These are phyloP conservation scores for Callorhinus ursinus DNA, from an alignment of 2,113 vertebrate genomes.

Conservation along the genomic window DNA sequence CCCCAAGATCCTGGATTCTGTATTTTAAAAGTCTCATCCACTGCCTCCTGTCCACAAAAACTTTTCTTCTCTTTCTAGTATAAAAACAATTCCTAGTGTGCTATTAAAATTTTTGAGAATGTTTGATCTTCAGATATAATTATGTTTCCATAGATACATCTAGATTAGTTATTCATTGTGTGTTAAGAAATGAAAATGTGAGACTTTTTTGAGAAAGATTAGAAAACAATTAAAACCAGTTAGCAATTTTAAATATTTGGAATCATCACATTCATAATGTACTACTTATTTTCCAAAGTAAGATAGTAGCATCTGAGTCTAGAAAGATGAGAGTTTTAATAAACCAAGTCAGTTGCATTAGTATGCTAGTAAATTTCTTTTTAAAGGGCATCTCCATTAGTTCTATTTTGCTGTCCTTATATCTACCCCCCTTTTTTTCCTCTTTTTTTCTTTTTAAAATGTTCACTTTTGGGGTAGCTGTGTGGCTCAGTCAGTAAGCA, in stretches of 20 bases:
- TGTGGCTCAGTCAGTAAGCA: neutral
- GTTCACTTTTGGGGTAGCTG: neutral
- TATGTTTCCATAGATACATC: neutral
- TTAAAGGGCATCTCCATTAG: conserved; percentile 52
- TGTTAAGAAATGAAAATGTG: conserved; percentile 40
- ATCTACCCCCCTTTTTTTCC: neutral
- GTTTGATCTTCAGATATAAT: conserved; percentile 38
- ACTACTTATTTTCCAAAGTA: conserved; percentile 33
- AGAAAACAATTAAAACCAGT: conserved; percentile 35
- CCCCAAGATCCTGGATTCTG: neutral
- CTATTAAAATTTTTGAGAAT: neutral
- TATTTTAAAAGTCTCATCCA: conserved; percentile 53
- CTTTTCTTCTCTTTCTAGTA: neutral
- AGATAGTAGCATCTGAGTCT: neutral
- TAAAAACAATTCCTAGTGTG: neutral
- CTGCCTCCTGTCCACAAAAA: neutral
- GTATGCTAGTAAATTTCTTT: conserved; percentile 39
- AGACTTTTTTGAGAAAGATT: conserved; percentile 22
- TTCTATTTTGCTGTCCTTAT: neutral
- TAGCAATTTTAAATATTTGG: conserved; percentile 13
- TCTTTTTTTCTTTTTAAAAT: neutral
- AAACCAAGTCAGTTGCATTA: conserved; percentile 22
- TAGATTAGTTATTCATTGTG: neutral
- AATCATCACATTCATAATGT: conserved; percentile 6
- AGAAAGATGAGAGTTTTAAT: conserved; percentile 33